Percentiles rank a stretch among this genome's conserved stretches.
These are phyloP conservation scores for Volucella zonaria DNA, from an alignment of 2,888 invertebrate genomes.

Conservation along the genomic window DNA sequence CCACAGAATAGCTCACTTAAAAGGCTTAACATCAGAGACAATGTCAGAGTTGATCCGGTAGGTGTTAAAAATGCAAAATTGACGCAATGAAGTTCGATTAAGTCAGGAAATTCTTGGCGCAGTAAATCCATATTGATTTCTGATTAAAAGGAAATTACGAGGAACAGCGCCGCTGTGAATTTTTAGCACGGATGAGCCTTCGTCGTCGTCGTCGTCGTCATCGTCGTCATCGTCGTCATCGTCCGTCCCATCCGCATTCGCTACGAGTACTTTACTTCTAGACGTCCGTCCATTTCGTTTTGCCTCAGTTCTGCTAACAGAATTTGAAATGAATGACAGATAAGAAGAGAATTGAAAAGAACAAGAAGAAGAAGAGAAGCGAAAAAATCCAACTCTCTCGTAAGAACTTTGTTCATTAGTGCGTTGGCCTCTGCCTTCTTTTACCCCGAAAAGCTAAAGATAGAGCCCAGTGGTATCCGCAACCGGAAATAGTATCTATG, in stretches of 20 bases:
- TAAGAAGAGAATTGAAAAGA: slow-evolving; percentile 7
- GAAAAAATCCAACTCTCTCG: not conserved
- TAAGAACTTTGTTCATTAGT: slow-evolving; percentile 50
- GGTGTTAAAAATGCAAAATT: slow-evolving; percentile 40
- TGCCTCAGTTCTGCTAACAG: slow-evolving; percentile 35
- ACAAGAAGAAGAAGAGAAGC: not conserved
- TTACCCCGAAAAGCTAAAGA: too few relatives aligned
- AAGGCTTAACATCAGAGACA: too few relatives aligned
- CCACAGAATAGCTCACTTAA: too few relatives aligned
- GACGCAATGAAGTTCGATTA: slow-evolving; percentile 66
- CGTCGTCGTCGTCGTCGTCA: not conserved
- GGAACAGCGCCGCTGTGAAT: slow-evolving; percentile 39
- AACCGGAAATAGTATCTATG: slow-evolving; percentile 19
- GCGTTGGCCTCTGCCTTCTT: slow-evolving; percentile 36
- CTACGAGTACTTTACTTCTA: slow-evolving; percentile 26
- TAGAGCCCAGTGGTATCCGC: not conserved
- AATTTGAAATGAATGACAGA: slow-evolving; percentile 24
- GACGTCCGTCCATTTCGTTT: slow-evolving; percentile 34
- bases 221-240: too few relatives aligned
- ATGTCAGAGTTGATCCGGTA: not conserved
- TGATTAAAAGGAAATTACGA: slow-evolving; percentile 70
- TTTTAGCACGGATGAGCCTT: slow-evolving; percentile 22
- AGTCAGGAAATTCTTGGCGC: slow-evolving; percentile 58
- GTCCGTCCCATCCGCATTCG: not conserved
- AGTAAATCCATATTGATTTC: slow-evolving; percentile 63